These are phyloP conservation scores for Astreopora myriophthalma DNA, from an alignment of 64 coral and sea anemone species.

Conservation along the genomic window DNA sequence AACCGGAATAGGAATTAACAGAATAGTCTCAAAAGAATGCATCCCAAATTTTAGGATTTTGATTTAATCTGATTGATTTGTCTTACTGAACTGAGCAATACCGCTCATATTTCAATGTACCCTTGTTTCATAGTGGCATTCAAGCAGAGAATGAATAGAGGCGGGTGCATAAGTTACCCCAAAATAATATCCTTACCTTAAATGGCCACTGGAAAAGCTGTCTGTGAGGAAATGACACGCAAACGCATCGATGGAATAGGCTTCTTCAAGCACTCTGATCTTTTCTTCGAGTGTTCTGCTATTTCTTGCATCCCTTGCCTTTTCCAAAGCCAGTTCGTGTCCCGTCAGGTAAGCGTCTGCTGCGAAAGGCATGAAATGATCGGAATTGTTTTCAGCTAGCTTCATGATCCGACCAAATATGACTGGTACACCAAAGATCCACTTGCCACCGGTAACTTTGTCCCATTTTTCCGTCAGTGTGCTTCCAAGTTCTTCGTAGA, in stretches of 20 bases:
- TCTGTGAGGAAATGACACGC: conserved; percentile 76
- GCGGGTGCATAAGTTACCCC: background rate
- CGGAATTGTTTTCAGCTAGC: conserved; percentile 59
- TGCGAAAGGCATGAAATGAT: conserved; percentile 60
- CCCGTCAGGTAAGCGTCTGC: conserved; percentile 25
- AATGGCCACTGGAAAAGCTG: conserved; percentile 70
- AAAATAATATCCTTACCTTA: conserved; percentile 26
- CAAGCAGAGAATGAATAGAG: background rate
- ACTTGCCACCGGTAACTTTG: conserved; percentile 40
- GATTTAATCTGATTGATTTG: too few species aligned
- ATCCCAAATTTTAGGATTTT: too few species aligned
- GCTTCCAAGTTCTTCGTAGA: conserved; percentile 30
- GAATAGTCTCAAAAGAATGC: too few species aligned
- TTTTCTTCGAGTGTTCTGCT: background rate
- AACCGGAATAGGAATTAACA: too few species aligned
- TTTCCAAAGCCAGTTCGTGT: conserved; percentile 49
- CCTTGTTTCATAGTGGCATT: too few species aligned
- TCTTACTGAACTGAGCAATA: too few species aligned
- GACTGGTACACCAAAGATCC: conserved; percentile 40
- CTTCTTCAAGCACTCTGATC: conserved; percentile 31
- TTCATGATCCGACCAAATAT: conserved; percentile 32
- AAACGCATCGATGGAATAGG: conserved; percentile 66
- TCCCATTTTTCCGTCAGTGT: conserved; percentile 46
- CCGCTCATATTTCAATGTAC: too few species aligned
- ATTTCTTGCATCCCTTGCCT: conserved; percentile 37